Conservation (phyloP, 2,888 invertebrate genomes). For the Lutraria lutraria region DNA sequence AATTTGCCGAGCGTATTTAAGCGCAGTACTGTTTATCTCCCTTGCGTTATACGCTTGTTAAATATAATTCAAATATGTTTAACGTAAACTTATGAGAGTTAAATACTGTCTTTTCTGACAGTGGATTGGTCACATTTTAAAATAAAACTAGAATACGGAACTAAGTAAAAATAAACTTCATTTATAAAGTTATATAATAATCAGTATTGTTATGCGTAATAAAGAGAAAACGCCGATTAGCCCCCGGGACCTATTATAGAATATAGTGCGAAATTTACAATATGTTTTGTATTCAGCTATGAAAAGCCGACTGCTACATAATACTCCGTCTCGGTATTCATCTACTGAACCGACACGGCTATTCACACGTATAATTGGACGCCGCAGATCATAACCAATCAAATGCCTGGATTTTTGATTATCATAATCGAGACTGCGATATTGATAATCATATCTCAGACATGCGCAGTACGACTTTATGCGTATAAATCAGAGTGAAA, state of each 20-base stretch:
- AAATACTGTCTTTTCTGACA: neutral
- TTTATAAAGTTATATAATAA: constrained; percentile 42
- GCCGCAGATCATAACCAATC: constrained; percentile 75
- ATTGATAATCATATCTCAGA: constrained; percentile 84
- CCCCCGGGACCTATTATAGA: constrained; percentile 57
- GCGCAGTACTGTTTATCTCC: neutral
- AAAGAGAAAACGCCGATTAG: constrained; percentile 32
- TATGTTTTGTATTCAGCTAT: constrained; percentile 62
- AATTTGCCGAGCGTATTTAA: neutral
- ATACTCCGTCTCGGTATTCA: constrained; percentile 54
- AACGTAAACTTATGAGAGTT: constrained; percentile 6
- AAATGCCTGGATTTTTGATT: constrained; percentile 80
- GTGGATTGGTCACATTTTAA: neutral
- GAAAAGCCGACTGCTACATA: constrained; percentile 53
- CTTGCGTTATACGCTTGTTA: neutral
- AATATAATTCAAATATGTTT: constrained; percentile 11
- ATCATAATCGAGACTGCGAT: constrained; percentile 83
- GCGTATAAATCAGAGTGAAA: constrained; percentile 80
- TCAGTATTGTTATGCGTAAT: constrained; percentile 16
- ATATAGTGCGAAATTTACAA: constrained; percentile 59
- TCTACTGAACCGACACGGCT: constrained; percentile 61
- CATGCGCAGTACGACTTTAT: constrained; percentile 79
- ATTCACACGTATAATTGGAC: constrained; percentile 68
- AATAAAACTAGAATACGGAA: constrained; percentile 36
- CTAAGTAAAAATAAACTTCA: neutral